Conservation (phyloP, 2,888 invertebrate species). For the Ormyrus rosae region DNA sequence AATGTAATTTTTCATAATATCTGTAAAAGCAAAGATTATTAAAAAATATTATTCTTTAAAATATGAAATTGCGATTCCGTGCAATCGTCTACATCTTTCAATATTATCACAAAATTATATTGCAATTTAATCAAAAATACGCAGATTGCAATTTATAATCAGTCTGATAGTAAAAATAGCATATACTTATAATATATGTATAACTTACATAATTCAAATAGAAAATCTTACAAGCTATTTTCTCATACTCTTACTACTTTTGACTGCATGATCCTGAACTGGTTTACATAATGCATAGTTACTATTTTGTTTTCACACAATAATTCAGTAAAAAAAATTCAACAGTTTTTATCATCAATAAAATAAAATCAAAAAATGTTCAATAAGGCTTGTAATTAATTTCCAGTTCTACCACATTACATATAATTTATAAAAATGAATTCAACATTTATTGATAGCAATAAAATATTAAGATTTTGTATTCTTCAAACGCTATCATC, state of each 20-base stretch:
- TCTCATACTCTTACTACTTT: constrained; percentile 23
- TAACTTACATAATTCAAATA: constrained; percentile 62
- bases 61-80: constrained; percentile 50
- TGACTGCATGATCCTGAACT: constrained; percentile 42
- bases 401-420: constrained; percentile 39
- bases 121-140: constrained; percentile 59
- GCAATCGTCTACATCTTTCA: constrained; percentile 43
- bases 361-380: constrained; percentile 48
- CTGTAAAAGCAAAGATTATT: constrained; percentile 34
- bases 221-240: constrained; percentile 60
- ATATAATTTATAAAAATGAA: constrained; percentile 38
- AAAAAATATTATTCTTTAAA: constrained; percentile 50
- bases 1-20: constrained; percentile 41
- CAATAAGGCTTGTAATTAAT: constrained; percentile 58
- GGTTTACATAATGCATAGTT: constrained; percentile 58
- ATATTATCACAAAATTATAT: constrained; percentile 57
- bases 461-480: constrained; percentile 51
- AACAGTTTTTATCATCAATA: constrained; percentile 47
- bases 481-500: constrained; percentile 27
- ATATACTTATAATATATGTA: constrained; percentile 38
- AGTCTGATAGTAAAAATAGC: constrained; percentile 62
- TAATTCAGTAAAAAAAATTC: constrained; percentile 54
- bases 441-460: constrained; percentile 54
- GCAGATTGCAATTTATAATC: constrained; percentile 62
- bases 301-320: constrained; percentile 57